Base-by-base conservation (phyloP, 2,113 vertebrate genomes). In the Ellobius talpinus region DNA sequence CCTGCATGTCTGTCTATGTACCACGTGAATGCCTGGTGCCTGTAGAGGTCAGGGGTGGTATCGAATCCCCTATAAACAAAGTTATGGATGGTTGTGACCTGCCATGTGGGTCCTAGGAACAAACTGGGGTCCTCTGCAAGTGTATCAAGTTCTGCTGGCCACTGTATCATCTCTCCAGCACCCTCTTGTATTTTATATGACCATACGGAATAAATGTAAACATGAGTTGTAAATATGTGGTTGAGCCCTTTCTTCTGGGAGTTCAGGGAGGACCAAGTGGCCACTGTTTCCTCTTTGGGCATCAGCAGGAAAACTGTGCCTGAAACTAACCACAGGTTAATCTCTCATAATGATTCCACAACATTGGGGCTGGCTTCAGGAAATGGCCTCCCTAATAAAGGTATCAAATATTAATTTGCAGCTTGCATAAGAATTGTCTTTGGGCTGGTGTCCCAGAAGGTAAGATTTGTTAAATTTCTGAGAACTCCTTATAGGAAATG, bases 401-500 rank as follows among this genome's bases (percentile, higher is more conserved):
- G 50, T 76, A 86, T 88, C 93, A 58, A 85, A 70, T 89, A 95
- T 90, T 96, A 65, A 66, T 96, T 96, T 93, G 55, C 79, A 93
- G 65, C 61, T 52, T 76, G 0, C 24, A 0, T 70, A 87, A 88
- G 50, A 94, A 87, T 72, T 72, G 68, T 74, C 47, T 88, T 65
- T 50, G 86, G n/a, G 89, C 87, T 86, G 29, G 0, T 90, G 68
- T 92, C 70, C 85, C 81, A 94, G 23, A 70, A 81, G 21, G 10
- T 70, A 3, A 24, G 23, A 50, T 73, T 93, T 36, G n/a, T 78
- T 50, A 82, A 55, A 50, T 73, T 94, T 96, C n/a, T 78, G 93
- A 95, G 77, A 91, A 88, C 36, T 68, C 70, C 50, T 88, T 93
- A 58, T 2, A 85, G 85, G 85, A 95, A 90, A 47, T 17, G 9